Conservation (phyloP, 2,888 invertebrate genomes). For the Esperia sulphurella region DNA sequence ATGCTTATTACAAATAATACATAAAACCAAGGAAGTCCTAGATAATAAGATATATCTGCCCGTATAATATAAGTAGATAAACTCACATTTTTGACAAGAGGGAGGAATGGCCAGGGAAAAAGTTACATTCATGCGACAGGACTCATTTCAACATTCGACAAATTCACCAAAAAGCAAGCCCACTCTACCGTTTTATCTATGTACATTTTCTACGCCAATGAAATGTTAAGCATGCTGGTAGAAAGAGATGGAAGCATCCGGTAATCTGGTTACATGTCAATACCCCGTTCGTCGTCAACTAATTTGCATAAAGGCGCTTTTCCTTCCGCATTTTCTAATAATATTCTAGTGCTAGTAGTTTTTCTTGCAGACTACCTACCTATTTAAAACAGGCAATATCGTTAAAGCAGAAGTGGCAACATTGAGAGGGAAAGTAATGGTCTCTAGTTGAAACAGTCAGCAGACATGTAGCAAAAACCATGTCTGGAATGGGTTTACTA, state of each 20-base stretch:
- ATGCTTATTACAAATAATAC: no score
- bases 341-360: slow-evolving; percentile 26
- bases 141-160: no score
- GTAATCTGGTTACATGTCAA: slow-evolving; percentile 4
- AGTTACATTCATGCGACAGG: no score
- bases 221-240: no score
- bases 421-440: slow-evolving; percentile 2
- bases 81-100: no score
- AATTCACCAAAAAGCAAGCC: no score
- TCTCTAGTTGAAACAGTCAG: background rate
- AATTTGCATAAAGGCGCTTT: slow-evolving; percentile 42
- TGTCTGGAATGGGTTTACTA: no score
- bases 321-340: slow-evolving; percentile 55
- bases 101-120: no score
- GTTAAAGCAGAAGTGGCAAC: slow-evolving; percentile 4
- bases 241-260: slow-evolving; percentile 4
- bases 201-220: background rate
- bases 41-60: no score
- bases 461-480: no score
- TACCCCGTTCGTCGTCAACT: slow-evolving; percentile 9
- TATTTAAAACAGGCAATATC: slow-evolving; percentile 11
- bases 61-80: no score
- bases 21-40: no score
- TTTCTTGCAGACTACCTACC: slow-evolving; percentile 20
- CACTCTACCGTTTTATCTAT: background rate